Conservation (phyloP, 2,888 invertebrate species). For the Tipula helvola region DNA sequence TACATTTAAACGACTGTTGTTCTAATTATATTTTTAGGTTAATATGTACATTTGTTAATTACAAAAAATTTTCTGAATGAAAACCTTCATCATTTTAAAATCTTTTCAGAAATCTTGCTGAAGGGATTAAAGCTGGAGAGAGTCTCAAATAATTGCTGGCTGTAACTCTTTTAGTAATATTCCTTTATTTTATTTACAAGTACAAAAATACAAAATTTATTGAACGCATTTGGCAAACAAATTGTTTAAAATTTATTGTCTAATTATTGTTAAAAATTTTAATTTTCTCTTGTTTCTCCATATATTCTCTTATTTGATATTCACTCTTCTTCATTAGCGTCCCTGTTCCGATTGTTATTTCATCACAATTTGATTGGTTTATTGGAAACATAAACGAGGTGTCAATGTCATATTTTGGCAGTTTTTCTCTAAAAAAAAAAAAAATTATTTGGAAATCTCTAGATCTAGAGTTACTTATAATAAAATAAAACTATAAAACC, state of each 20-base stretch:
- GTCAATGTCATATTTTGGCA: slow-evolving; percentile 64
- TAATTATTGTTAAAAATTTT: not conserved
- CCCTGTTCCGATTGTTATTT: not conserved
- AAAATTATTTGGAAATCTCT: not conserved
- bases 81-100: no score
- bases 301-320: not conserved
- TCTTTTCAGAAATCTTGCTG: no score
- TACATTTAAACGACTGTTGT: no score
- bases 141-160: no score
- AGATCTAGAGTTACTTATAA: not conserved
- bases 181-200: not conserved
- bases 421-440: slow-evolving; percentile 27
- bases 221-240: not conserved
- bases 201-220: not conserved
- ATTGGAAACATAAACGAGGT: slow-evolving; percentile 74
- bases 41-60: no score
- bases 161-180: no score
- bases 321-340: not conserved
- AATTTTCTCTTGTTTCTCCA: not conserved
- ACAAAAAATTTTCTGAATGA: no score
- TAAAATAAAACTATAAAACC: no score
- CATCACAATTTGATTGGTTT: slow-evolving; percentile 44
- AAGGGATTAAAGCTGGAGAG: no score
- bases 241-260: not conserved
- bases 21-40: no score